Percentiles rank a stretch among this genome's conserved stretches.
Conservation (phyloP, 2,888 invertebrate genomes). For the Diarsia dahlii region DNA sequence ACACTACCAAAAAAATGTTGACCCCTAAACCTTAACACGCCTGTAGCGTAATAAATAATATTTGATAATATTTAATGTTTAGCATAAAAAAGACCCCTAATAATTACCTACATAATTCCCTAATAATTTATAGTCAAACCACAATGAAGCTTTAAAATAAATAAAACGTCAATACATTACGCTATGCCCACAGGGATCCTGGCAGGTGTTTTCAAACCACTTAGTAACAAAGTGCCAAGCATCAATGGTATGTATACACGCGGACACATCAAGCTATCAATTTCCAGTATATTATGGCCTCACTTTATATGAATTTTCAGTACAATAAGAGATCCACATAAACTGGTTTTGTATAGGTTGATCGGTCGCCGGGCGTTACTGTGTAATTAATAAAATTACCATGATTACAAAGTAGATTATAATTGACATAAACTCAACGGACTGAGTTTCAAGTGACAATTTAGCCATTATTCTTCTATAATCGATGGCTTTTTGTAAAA, state of each 20-base stretch:
- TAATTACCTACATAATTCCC: too few species aligned
- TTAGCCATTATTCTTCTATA: conserved; percentile 13
- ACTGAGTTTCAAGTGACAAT: conserved; percentile 27
- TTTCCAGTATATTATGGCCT: too few species aligned
- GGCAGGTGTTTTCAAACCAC: conserved; percentile 47
- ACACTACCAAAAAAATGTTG: background rate
- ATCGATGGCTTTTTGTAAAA: background rate
- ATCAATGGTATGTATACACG: background rate
- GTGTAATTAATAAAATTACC: conserved; percentile 41
- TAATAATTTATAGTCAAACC: conserved; percentile 22
- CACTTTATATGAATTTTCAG: too few species aligned
- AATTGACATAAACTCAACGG: conserved; percentile 39
- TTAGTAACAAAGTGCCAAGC: conserved; percentile 23
- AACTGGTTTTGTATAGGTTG: too few species aligned
- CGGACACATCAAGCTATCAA: too few species aligned
- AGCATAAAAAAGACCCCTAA: too few species aligned
- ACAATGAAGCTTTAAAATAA: conserved; percentile 32
- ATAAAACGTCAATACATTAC: conserved; percentile 23
- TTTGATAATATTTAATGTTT: background rate
- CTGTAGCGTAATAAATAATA: background rate
- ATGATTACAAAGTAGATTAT: conserved; percentile 47
- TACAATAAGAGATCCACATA: too few species aligned
- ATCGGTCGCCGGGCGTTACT: background rate
- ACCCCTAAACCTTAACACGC: background rate
- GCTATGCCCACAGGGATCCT: conserved; percentile 6